These are phyloP conservation scores for Homarus americanus DNA, from an alignment of 1,140 invertebrate genomes.

Conservation along the genomic window DNA sequence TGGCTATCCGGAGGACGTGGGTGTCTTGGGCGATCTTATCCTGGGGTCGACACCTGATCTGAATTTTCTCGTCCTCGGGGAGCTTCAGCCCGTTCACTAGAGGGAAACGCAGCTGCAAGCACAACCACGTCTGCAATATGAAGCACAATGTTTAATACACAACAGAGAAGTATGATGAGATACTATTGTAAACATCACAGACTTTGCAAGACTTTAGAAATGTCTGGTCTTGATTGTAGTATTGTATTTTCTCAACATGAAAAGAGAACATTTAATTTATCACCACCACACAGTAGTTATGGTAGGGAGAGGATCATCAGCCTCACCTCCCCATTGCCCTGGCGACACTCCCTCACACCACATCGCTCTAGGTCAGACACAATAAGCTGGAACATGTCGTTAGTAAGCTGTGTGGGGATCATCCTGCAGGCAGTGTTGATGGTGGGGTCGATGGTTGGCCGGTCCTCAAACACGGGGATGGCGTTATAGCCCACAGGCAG, in stretches of 20 bases:
- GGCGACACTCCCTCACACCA: slow-evolving; percentile 67
- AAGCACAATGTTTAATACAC: neutral
- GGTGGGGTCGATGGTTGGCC: slow-evolving; percentile 62
- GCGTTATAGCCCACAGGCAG: slow-evolving; percentile 50
- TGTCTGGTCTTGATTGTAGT: too few species aligned
- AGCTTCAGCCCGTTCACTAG: slow-evolving; percentile 82
- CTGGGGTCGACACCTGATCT: slow-evolving; percentile 83
- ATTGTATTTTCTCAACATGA: too few species aligned
- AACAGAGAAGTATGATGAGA: neutral
- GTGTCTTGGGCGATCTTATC: slow-evolving; percentile 82
- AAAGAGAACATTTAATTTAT: too few species aligned
- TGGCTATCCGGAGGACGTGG: slow-evolving; percentile 77
- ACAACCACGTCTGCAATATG: slow-evolving; percentile 77
- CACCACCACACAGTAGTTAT: too few species aligned
- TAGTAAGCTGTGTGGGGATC: slow-evolving; percentile 60
- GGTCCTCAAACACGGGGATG: slow-evolving; percentile 67
- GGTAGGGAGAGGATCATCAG: neutral
- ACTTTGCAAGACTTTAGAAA: too few species aligned
- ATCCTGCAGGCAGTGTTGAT: slow-evolving; percentile 70
- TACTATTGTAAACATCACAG: too few species aligned
- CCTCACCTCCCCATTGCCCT: slow-evolving; percentile 57
- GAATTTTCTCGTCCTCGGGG: slow-evolving; percentile 82
- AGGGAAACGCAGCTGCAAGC: slow-evolving; percentile 83
- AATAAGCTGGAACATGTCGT: slow-evolving; percentile 68
- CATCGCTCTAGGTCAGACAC: slow-evolving; percentile 71